A percentile compares a stretch with the other conserved stretches of the same genome.
Conservation (phyloP, 1,140 invertebrate species). For the Grapholita molesta region DNA sequence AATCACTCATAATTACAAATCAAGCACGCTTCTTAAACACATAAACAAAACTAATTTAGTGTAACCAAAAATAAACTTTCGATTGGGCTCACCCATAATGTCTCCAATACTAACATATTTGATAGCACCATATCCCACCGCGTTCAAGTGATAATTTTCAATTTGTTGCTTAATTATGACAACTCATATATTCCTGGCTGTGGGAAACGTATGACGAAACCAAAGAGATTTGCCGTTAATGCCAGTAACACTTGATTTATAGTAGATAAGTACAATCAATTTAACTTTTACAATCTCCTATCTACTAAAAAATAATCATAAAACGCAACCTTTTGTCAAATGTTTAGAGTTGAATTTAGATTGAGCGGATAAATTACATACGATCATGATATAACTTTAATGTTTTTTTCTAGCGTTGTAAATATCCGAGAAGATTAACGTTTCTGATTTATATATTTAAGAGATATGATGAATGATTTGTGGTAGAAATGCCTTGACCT, state of each 20-base stretch:
- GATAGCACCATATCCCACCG: slow-evolving; percentile 9
- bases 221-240: slow-evolving; percentile 52
- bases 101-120: not conserved
- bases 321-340: not conserved
- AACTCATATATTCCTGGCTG: slow-evolving; percentile 24
- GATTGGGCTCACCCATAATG: slow-evolving; percentile 5
- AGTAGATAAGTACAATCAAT: slow-evolving; percentile 37
- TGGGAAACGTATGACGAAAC: slow-evolving; percentile 53
- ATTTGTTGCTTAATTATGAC: slow-evolving; percentile 39
- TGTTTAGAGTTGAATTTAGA: not conserved
- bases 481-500: slow-evolving; percentile 17
- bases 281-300: not conserved
- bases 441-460: slow-evolving; percentile 62
- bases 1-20: not conserved
- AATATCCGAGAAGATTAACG: slow-evolving; percentile 39
- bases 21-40: not conserved
- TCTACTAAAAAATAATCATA: not conserved
- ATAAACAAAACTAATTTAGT: slow-evolving; percentile 4
- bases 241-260: slow-evolving; percentile 48
- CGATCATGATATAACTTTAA: no score
- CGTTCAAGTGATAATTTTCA: slow-evolving; percentile 22
- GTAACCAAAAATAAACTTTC: not conserved
- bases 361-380: not conserved
- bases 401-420: slow-evolving; percentile 4
- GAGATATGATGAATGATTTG: slow-evolving; percentile 45